Percentiles rank a stretch among this genome's conserved stretches.
Evolutionary conservation across 1,140 invertebrate species (phyloP).

Genomic region (Lepidurus apus): DNA sequence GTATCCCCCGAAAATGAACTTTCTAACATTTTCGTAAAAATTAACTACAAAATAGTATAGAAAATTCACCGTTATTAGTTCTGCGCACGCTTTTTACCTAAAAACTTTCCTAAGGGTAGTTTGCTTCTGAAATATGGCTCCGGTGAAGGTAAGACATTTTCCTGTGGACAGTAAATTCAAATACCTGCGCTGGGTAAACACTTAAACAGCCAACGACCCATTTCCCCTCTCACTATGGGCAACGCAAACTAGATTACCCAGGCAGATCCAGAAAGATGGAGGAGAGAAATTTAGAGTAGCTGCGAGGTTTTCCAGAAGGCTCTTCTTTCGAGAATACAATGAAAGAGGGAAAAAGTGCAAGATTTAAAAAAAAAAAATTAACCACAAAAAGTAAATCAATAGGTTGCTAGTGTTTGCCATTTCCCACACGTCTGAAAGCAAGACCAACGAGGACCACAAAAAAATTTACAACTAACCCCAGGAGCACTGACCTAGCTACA

Average conservation of each 20-base stretch:
- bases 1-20: too few relatives aligned
- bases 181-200: constrained; percentile 18
- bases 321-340: not conserved
- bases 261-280: not conserved
- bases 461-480: not conserved
- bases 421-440: not conserved
- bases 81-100: too few relatives aligned
- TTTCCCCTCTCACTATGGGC: not conserved
- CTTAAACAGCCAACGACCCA: constrained; percentile 29
- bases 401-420: not conserved
- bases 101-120: too few relatives aligned
- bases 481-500: not conserved
- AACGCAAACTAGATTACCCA: not conserved
- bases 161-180: constrained; percentile 21
- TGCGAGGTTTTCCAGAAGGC: not conserved
- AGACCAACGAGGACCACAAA: not conserved
- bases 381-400: not conserved
- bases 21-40: too few relatives aligned
- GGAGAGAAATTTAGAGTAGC: constrained; percentile 1
- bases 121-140: constrained; percentile 26
- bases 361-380: not conserved
- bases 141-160: not conserved
- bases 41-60: too few relatives aligned
- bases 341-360: not conserved
- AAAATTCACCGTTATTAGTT: too few relatives aligned